A percentile compares a stretch with the other conserved stretches of the same genome.
phyloP scores from a whole-genome alignment of 2,113 vertebrate genomes.

The Sorex araneus region DNA sequence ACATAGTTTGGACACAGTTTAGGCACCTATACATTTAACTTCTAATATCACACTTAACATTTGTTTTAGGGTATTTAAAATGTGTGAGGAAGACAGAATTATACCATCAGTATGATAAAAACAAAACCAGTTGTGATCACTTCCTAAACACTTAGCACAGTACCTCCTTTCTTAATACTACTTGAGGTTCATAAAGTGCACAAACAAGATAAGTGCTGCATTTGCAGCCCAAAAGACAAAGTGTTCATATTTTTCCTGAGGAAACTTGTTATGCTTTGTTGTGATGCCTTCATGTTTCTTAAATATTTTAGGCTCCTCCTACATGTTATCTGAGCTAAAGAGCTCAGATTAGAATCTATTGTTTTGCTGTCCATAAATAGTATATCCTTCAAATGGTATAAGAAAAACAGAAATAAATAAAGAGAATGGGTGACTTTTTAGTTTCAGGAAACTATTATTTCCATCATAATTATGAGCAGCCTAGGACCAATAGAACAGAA shows the following conservation, averaged over 20 bases:
- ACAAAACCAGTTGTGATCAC: too few relatives aligned
- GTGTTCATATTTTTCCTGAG: slow-evolving; percentile 25
- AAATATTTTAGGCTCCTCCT: slow-evolving; percentile 55
- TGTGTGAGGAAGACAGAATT: slow-evolving; percentile 63
- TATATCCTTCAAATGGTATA: slow-evolving; percentile 58
- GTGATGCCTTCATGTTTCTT: slow-evolving; percentile 41
- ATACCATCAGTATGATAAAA: background rate
- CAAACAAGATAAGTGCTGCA: slow-evolving; percentile 44
- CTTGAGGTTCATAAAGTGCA: background rate
- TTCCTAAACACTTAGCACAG: slow-evolving; percentile 21
- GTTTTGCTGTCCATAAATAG: slow-evolving; percentile 66
- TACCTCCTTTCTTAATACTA: slow-evolving; percentile 70
- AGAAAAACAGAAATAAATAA: slow-evolving; percentile 62
- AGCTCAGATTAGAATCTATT: slow-evolving; percentile 69
- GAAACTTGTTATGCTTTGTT: slow-evolving; percentile 64
- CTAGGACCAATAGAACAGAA: slow-evolving; percentile 14
- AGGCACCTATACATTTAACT: slow-evolving; percentile 59
- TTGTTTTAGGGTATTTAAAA: slow-evolving; percentile 71
- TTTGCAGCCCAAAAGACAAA: slow-evolving; percentile 5
- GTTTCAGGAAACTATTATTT: slow-evolving; percentile 46
- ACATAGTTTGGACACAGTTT: slow-evolving; percentile 13
- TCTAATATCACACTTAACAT: slow-evolving; percentile 61
- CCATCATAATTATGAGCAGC: slow-evolving; percentile 32
- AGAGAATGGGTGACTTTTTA: background rate
- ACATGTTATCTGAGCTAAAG: background rate